phyloP scores from a whole-genome alignment of 2,797 vertebrate species.

The Huso huso region DNA sequence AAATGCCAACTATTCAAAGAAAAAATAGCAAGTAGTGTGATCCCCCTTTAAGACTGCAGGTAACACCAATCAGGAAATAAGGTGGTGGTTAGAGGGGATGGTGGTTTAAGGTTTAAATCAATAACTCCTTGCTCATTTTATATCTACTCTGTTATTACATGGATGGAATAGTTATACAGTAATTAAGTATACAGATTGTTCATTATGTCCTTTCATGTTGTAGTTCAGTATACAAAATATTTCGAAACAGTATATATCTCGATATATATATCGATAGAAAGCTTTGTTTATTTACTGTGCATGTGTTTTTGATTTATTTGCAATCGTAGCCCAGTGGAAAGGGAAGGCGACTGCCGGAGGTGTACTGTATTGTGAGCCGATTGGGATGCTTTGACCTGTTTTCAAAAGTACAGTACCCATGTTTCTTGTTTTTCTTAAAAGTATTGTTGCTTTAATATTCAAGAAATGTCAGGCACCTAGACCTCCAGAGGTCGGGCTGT shows the following conservation, averaged over 20 bases:
- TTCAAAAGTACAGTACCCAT: conserved; percentile 66
- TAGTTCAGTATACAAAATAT: not conserved
- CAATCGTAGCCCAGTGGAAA: conserved; percentile 64
- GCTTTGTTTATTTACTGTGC: too few relatives aligned
- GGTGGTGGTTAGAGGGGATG: too few relatives aligned
- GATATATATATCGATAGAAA: too few relatives aligned
- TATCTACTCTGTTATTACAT: too few relatives aligned
- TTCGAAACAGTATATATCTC: not conserved
- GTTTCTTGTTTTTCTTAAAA: too few relatives aligned
- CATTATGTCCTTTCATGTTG: not conserved
- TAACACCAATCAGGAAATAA: not conserved
- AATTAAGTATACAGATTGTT: not conserved
- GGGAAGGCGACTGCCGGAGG: conserved; percentile 65
- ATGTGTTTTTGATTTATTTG: conserved; percentile 23
- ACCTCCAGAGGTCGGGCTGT: not conserved
- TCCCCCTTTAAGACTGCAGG: conserved; percentile 34
- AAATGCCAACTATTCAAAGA: conserved; percentile 46
- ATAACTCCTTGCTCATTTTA: too few relatives aligned
- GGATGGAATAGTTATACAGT: conserved; percentile 9
- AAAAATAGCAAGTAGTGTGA: conserved; percentile 37
- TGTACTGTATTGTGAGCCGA: conserved; percentile 86
- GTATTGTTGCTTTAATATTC: too few relatives aligned
- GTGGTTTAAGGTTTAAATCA: too few relatives aligned
- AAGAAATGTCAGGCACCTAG: not conserved
- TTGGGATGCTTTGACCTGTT: conserved; percentile 89